These are phyloP conservation scores for Scaptomyza hsui DNA, from an alignment of 1,140 invertebrate species.

Conservation along the genomic window DNA sequence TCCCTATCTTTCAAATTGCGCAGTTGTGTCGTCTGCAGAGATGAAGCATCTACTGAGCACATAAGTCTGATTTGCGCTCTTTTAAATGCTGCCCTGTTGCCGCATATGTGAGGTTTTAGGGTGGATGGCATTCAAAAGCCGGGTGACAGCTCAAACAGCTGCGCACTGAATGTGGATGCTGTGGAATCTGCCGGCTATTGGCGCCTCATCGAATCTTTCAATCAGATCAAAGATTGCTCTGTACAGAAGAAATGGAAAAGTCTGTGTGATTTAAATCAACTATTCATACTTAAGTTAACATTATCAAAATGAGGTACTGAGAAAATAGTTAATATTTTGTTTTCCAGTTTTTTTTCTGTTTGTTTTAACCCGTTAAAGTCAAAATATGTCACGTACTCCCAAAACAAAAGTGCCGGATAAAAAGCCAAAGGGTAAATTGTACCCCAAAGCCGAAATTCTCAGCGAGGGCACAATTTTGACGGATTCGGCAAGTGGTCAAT, in stretches of 20 bases:
- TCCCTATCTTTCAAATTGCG: slow-evolving; percentile 3
- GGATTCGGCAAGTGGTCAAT: slow-evolving; percentile 90
- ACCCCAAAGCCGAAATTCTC: slow-evolving; percentile 90
- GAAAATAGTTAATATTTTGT: too few species aligned
- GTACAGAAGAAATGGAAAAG: too few species aligned
- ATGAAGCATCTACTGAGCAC: slow-evolving; percentile 69
- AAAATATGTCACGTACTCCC: slow-evolving; percentile 66
- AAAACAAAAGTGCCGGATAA: slow-evolving; percentile 78
- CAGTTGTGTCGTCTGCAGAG: slow-evolving; percentile 40
- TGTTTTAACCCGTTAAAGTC: too few species aligned
- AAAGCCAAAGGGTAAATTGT: slow-evolving; percentile 88
- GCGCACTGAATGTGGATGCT: slow-evolving; percentile 60
- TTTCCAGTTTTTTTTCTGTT: too few species aligned
- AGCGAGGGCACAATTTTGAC: slow-evolving; percentile 90
- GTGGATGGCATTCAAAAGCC: slow-evolving; percentile 62
- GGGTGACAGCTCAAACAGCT: slow-evolving; percentile 67
- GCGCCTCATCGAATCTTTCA: not conserved
- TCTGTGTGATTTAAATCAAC: too few species aligned
- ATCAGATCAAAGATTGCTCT: too few species aligned
- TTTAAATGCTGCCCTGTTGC: slow-evolving; percentile 71
- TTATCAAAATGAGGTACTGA: too few species aligned
- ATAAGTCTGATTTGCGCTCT: slow-evolving; percentile 35
- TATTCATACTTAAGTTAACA: too few species aligned
- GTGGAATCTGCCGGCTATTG: not conserved
- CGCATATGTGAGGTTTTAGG: slow-evolving; percentile 1